These are phyloP conservation scores for Myrmecophaga tridactyla DNA, from an alignment of 2,113 vertebrate species.

Conservation along the genomic window DNA sequence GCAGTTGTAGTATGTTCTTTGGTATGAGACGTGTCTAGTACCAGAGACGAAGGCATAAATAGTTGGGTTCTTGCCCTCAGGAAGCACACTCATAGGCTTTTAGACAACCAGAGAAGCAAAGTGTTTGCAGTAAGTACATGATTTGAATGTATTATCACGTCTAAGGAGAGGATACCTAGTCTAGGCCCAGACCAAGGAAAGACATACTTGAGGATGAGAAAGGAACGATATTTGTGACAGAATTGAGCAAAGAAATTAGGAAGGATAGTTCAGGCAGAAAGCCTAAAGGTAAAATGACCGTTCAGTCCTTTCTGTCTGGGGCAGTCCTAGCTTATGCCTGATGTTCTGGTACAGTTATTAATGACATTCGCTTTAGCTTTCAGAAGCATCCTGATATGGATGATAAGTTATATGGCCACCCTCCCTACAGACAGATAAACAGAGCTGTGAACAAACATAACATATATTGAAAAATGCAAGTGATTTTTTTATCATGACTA, in stretches of 20 bases:
- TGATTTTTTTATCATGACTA: conserved; percentile 30
- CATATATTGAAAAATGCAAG: conserved; percentile 5
- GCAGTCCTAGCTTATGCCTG: not conserved
- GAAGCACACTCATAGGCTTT: not conserved
- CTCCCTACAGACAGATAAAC: conserved; percentile 36
- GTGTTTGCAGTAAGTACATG: not conserved
- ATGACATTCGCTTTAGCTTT: conserved; percentile 33
- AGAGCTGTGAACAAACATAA: conserved; percentile 39
- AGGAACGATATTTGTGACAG: conserved; percentile 30
- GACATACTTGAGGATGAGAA: not conserved
- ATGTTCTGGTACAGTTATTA: conserved; percentile 40
- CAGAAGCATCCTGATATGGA: conserved; percentile 16
- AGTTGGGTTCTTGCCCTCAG: not conserved
- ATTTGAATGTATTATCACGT: not conserved
- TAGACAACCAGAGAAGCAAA: not conserved
- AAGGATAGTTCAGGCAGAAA: conserved; percentile 17
- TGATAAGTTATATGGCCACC: not conserved
- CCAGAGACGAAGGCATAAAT: not conserved
- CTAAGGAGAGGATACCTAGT: not conserved
- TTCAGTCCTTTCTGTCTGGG: conserved; percentile 23
- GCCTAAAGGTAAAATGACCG: not conserved
- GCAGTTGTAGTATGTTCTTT: not conserved
- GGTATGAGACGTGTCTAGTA: not conserved
- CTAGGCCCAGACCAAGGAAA: not conserved
- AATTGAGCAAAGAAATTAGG: conserved; percentile 8